Conservation (phyloP, 2,888 invertebrate genomes). For the Pyralis farinalis region DNA sequence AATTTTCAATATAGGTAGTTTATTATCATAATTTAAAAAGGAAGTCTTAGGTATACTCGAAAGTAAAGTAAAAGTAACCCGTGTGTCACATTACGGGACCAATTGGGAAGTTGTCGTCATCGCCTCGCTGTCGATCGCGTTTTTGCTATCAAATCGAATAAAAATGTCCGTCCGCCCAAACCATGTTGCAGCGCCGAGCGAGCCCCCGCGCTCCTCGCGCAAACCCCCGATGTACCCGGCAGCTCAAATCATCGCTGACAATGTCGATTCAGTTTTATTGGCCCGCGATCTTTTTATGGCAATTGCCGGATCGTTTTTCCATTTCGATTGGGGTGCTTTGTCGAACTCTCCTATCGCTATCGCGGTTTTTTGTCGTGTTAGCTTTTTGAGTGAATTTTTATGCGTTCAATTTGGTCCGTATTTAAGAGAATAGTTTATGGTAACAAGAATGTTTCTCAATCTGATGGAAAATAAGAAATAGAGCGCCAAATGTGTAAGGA, state of each 20-base stretch:
- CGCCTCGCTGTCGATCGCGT: constrained; percentile 36
- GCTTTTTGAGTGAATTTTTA: constrained; percentile 38
- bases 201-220: constrained; percentile 23
- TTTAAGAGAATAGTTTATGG: not conserved
- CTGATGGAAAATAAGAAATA: no score
- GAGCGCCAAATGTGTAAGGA: no score
- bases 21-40: no score
- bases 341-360: constrained; percentile 31
- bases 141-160: constrained; percentile 56
- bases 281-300: constrained; percentile 74
- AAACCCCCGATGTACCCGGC: constrained; percentile 27
- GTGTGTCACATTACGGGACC: constrained; percentile 1
- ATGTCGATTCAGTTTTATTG: constrained; percentile 69
- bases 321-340: constrained; percentile 65
- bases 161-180: constrained; percentile 76
- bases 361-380: constrained; percentile 35
- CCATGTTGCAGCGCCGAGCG: constrained; percentile 50
- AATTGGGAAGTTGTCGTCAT: constrained; percentile 40
- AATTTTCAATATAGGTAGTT: no score
- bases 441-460: no score
- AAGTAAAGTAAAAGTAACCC: constrained; percentile 14
- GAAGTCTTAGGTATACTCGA: no score
- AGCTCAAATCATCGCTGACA: constrained; percentile 66
- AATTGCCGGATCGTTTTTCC: constrained; percentile 70
- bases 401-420: constrained; percentile 16